These are phyloP conservation scores for Coenonympha glycerion DNA, from an alignment of 2,888 invertebrate species.

Conservation along the genomic window DNA sequence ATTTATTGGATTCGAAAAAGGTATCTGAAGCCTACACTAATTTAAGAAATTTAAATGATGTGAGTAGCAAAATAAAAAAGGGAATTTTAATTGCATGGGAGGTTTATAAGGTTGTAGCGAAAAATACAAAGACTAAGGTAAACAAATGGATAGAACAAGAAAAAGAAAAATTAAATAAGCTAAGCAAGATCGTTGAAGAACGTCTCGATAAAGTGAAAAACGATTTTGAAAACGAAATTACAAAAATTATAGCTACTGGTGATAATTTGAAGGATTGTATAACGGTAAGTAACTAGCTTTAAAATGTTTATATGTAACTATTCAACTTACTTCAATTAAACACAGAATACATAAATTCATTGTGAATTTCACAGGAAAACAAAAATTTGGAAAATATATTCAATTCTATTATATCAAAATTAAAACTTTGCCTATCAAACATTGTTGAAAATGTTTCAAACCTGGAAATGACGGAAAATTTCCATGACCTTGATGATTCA, in stretches of 20 bases:
- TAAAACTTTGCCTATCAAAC: conserved; percentile 37
- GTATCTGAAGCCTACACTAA: not conserved
- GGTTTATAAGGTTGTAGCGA: conserved; percentile 37
- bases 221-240: conserved; percentile 32
- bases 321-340: too few species aligned
- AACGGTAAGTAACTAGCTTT: conserved; percentile 33
- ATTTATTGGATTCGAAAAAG: not conserved
- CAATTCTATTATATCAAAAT: conserved; percentile 31
- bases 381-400: conserved; percentile 35
- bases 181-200: conserved; percentile 31
- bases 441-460: conserved; percentile 31
- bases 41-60: not conserved
- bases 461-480: conserved; percentile 3
- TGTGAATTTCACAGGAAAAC: conserved; percentile 36
- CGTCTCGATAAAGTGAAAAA: conserved; percentile 33
- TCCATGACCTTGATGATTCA: conserved; percentile 1
- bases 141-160: conserved; percentile 34
- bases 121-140: conserved; percentile 37
- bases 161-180: conserved; percentile 34
- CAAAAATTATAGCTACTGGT: conserved; percentile 32
- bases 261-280: conserved; percentile 40
- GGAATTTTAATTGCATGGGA: conserved; percentile 39
- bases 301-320: too few species aligned
- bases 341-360: too few species aligned
- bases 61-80: conserved; percentile 40